Evolutionary conservation across 2,113 vertebrate genomes (phyloP).

Genomic region (Dipodomys stephensi): DNA sequence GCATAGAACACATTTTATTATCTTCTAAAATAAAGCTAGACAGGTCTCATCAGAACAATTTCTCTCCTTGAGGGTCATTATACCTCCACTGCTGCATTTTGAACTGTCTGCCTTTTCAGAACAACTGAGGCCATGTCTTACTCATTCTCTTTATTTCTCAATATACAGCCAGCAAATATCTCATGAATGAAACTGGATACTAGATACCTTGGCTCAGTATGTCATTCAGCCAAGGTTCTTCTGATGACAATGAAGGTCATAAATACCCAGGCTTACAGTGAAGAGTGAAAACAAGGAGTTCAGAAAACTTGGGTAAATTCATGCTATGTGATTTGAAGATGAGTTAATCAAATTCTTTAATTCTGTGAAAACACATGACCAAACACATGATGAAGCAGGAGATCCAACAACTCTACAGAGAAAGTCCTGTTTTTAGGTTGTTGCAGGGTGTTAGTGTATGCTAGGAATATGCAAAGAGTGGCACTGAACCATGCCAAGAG

Average conservation of each 20-base stretch:
- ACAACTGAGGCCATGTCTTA: not conserved
- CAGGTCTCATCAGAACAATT: not conserved
- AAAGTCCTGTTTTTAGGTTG: accelerated
- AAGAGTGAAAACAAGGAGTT: not conserved
- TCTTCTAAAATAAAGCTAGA: not conserved
- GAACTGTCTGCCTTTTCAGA: accelerated
- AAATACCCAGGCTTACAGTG: not conserved
- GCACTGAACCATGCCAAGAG: too few relatives aligned
- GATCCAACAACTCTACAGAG: accelerated
- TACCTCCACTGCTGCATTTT: too few relatives aligned
- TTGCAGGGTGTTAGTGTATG: too few relatives aligned
- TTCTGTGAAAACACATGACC: not conserved
- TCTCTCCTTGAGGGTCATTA: not conserved
- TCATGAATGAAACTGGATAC: accelerated
- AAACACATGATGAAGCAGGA: not conserved
- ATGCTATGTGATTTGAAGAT: not conserved
- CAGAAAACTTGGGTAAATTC: not conserved
- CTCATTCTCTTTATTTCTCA: not conserved
- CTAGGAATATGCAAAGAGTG: not conserved
- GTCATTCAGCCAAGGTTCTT: not conserved
- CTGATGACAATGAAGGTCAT: not conserved
- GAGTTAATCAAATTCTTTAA: not conserved
- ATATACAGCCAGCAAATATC: not conserved
- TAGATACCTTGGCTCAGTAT: too few relatives aligned
- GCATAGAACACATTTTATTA: not conserved